Base-by-base conservation (phyloP, 2,888 invertebrate species). In the Malthinus seriepunctatus region DNA sequence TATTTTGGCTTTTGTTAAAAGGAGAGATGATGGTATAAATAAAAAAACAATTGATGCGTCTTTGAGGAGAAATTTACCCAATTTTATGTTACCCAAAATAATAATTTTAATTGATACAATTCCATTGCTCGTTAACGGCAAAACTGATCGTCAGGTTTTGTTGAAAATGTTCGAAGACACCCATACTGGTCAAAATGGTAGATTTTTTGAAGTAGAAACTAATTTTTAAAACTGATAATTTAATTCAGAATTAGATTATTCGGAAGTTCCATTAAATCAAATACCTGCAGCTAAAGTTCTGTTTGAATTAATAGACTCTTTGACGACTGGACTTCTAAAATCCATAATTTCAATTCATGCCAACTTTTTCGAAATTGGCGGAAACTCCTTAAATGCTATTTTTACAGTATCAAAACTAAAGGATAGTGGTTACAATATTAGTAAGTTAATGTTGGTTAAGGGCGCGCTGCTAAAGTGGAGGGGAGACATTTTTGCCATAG, bases 341-440 rank as follows among this genome's bases (percentile, higher is more conserved):
- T 81, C 84, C 1, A 82, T 82, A 1, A 77, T 93, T 6, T 83
- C 85, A 0, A 72, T 86, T 0, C 78, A 85, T 10, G 85, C 88
- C 0, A 91, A 91, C 67, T 94, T 93, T 76, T 94, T 90, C 73
- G 88, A 91, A 68, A 81, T 93, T 32, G 94, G 94, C 1, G 94
- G 94, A 8, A 93, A 93, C 72, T 93, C 93, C 0, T 80, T 94
- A 11, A 94, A 94, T 74, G 92, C 93, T 0, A 88, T 94, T 56
- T 88, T 85, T 65, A 91, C 92, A 0, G 90, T 94, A 5, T 89
- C 90, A 0, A 83, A 85, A 70, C 75, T 94, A 48, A 81, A 87
- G 44, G 90, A 93, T 51, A 86, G 86, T 70, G 92, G 92, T 8
- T 93, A 88, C 73, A 83, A 83, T 66, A 89, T 94, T 65, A 86